These are phyloP conservation scores for Patella ulyssiponensis DNA, from an alignment of 2,888 invertebrate species.

Conservation along the genomic window DNA sequence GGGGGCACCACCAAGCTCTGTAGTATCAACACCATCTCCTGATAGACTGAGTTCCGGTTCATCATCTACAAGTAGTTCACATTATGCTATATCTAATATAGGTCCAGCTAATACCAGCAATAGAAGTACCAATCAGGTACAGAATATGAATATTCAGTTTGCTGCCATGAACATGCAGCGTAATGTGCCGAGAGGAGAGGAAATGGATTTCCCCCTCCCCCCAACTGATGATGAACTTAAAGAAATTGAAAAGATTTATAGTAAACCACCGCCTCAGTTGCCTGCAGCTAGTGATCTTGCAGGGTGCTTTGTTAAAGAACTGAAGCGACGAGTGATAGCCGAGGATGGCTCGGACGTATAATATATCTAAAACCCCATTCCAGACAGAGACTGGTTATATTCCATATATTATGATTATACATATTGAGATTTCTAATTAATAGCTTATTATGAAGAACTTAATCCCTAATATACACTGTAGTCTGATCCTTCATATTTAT, in stretches of 20 bases:
- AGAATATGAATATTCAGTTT: constrained; percentile 57
- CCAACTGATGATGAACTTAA: constrained; percentile 62
- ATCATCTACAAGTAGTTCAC: constrained; percentile 25
- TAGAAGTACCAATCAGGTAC: constrained; percentile 39
- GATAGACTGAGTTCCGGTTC: constrained; percentile 18
- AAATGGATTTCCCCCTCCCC: constrained; percentile 62
- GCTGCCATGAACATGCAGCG: constrained; percentile 50
- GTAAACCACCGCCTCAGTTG: constrained; percentile 46
- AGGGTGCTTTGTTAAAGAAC: constrained; percentile 30
- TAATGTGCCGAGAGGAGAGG: constrained; percentile 33
- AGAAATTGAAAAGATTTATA: constrained; percentile 57
- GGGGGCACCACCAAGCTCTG: background rate
- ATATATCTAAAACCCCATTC: background rate
- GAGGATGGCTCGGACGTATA: constrained; percentile 38
- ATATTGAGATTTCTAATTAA: too few species aligned
- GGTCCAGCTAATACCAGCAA: constrained; percentile 26
- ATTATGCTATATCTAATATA: constrained; percentile 29
- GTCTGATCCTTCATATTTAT: too few species aligned
- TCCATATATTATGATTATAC: too few species aligned
- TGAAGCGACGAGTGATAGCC: constrained; percentile 38
- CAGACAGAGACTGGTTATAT: background rate
- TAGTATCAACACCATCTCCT: constrained; percentile 21
- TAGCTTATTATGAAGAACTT: too few species aligned
- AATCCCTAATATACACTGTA: too few species aligned
- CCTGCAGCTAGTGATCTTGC: constrained; percentile 22